Percentiles rank a stretch among this genome's conserved stretches.
These are phyloP conservation scores for Ceyx erithaca DNA, from an alignment of 2,797 vertebrate species.

Conservation along the genomic window DNA sequence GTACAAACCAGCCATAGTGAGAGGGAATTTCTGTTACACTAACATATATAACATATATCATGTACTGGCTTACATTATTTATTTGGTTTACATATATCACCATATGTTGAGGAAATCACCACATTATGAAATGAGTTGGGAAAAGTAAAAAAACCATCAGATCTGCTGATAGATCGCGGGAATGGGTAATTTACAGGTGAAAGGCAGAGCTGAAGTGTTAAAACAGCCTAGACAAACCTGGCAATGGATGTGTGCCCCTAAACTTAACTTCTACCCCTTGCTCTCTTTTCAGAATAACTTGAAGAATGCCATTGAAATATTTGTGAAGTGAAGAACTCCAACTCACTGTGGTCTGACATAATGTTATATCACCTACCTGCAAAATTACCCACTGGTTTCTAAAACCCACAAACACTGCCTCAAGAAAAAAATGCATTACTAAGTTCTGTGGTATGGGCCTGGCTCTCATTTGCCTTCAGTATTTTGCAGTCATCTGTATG, in stretches of 20 bases:
- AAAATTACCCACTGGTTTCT: slow-evolving; percentile 1
- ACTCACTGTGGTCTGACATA: not conserved
- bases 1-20: not conserved
- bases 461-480: not conserved
- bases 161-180: not conserved
- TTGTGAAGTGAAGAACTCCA: slow-evolving; percentile 15
- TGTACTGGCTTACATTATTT: not conserved
- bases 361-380: not conserved
- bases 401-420: not conserved
- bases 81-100: not conserved
- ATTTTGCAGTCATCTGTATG: not conserved
- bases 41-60: not conserved
- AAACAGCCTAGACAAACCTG: not conserved
- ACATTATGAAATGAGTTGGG: not conserved
- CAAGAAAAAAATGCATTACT: not conserved
- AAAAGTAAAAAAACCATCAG: not conserved
- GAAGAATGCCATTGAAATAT: slow-evolving; percentile 10
- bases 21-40: not conserved
- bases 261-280: not conserved
- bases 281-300: slow-evolving; percentile 24
- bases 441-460: not conserved
- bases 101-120: not conserved
- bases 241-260: not conserved
- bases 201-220: not conserved
- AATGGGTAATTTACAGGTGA: not conserved